These are phyloP conservation scores for Dendrocincla fuliginosa DNA, from an alignment of 2,797 vertebrate genomes.

Conservation along the genomic window DNA sequence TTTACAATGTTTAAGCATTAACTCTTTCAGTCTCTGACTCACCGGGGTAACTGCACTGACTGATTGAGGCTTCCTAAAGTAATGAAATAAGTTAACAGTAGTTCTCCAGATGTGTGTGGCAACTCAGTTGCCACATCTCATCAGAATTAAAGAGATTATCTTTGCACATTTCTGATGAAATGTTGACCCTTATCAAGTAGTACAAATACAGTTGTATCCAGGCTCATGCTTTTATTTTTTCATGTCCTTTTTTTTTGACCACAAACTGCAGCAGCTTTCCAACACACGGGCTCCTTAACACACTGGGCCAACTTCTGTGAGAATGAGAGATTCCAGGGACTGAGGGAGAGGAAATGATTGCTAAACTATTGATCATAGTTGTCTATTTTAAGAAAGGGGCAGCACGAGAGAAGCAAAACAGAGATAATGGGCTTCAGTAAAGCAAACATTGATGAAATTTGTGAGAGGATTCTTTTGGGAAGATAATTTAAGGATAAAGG, in stretches of 20 bases:
- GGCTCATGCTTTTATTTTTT: not conserved
- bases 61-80: not conserved
- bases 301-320: not conserved
- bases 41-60: not conserved
- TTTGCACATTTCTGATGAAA: not conserved
- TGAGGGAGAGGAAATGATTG: not conserved
- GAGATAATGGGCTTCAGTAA: not conserved
- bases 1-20: too few species aligned
- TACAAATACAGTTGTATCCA: not conserved
- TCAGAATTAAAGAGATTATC: not conserved
- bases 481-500: conserved; percentile 9
- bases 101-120: not conserved
- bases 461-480: not conserved
- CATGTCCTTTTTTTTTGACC: not conserved
- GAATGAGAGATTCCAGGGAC: not conserved
- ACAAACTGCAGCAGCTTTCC: not conserved
- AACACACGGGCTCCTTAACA: not conserved
- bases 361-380: not conserved
- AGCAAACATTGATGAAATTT: not conserved
- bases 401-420: not conserved
- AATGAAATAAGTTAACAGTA: not conserved
- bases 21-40: too few species aligned
- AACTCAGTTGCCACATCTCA: not conserved
- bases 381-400: not conserved
- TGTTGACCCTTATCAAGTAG: not conserved